These are phyloP conservation scores for Acrobasis repandana DNA, from an alignment of 2,888 invertebrate species.

Conservation along the genomic window DNA sequence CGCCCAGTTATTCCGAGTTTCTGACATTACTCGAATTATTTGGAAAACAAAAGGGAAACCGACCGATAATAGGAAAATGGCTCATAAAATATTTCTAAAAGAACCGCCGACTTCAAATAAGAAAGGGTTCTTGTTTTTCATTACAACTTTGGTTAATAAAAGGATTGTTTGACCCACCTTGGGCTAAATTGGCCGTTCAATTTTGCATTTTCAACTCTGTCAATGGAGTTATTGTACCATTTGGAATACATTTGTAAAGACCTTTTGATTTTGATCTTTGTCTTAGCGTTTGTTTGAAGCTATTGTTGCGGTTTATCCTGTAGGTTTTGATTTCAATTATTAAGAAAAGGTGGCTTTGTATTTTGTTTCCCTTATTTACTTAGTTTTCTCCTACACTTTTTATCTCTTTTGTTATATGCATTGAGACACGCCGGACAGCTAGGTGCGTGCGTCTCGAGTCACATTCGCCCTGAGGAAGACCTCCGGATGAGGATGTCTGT, in stretches of 20 bases:
- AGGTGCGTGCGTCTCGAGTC: too few relatives aligned
- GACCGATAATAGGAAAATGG: constrained; percentile 36
- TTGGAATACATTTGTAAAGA: neutral
- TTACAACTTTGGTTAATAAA: constrained; percentile 49
- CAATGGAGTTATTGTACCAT: constrained; percentile 22
- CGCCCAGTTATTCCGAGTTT: constrained; percentile 17
- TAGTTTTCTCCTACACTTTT: too few relatives aligned
- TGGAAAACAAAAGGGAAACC: constrained; percentile 29
- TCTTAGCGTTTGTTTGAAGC: neutral
- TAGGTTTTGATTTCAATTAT: neutral
- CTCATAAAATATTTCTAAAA: constrained; percentile 39
- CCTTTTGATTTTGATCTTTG: constrained; percentile 4
- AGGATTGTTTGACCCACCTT: constrained; percentile 40
- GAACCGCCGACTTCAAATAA: constrained; percentile 33
- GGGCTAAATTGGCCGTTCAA: constrained; percentile 30
- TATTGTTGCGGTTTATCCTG: neutral
- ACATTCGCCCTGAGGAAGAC: too few relatives aligned
- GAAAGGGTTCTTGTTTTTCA: constrained; percentile 48
- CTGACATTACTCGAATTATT: constrained; percentile 20
- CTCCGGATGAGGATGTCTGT: too few relatives aligned
- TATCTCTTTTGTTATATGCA: too few relatives aligned
- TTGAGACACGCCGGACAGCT: too few relatives aligned
- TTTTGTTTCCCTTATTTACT: too few relatives aligned
- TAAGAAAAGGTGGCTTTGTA: neutral
- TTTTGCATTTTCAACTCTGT: constrained; percentile 32